Conservation (phyloP, 2,797 vertebrate species). For the Danio tinwini region DNA sequence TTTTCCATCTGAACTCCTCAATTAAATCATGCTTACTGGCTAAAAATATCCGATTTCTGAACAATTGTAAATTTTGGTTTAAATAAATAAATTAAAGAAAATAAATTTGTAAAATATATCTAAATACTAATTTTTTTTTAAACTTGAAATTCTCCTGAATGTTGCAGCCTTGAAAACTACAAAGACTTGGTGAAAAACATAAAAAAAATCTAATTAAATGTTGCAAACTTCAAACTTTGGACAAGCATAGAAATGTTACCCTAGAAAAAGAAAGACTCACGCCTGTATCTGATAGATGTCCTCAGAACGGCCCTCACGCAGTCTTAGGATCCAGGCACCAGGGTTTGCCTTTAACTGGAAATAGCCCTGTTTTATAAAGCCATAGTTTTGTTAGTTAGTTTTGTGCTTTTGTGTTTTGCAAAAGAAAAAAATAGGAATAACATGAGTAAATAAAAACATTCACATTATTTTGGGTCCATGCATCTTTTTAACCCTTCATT, state of each 20-base stretch:
- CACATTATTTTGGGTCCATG: background rate
- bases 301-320: constrained; percentile 92
- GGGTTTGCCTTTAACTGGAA: constrained; percentile 98
- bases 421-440: background rate
- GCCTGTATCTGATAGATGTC: constrained; percentile 91
- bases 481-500: background rate
- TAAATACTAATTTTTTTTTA: no score
- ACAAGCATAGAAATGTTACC: background rate
- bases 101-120: no score
- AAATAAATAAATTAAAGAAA: no score
- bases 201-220: background rate
- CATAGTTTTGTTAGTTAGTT: background rate
- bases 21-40: no score
- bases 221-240: background rate
- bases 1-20: no score
- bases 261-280: constrained; percentile 77
- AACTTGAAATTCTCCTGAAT: no score
- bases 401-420: background rate
- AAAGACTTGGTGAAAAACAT: background rate
- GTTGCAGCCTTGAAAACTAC: background rate
- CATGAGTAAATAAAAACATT: background rate
- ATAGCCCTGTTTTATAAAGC: constrained; percentile 84
- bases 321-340: constrained; percentile 88
- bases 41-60: no score
- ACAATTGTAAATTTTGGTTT: no score